Evolutionary conservation across 2,113 vertebrate species (phyloP).

Genomic region (Mobula hypostoma): DNA sequence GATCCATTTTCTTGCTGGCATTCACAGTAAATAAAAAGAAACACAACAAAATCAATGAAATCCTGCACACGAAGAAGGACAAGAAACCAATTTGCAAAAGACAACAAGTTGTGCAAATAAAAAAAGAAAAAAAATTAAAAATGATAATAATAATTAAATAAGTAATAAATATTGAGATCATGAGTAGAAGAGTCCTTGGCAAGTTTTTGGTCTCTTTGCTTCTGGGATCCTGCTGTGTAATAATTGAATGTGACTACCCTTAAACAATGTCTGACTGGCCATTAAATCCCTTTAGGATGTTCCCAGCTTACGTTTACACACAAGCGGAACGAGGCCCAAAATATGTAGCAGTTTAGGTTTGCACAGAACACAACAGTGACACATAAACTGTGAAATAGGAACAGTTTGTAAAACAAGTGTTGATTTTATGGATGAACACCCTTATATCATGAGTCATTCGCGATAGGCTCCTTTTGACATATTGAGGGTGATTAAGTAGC

Average conservation of each 20-base stretch:
- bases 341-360: neutral
- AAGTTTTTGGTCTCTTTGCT: neutral
- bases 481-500: constrained; percentile 36
- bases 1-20: too few species aligned
- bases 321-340: neutral
- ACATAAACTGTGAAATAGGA: constrained; percentile 37
- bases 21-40: too few species aligned
- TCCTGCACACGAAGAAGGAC: too few species aligned
- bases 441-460: constrained; percentile 31
- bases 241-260: neutral
- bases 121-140: too few species aligned
- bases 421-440: constrained; percentile 37
- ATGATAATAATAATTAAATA: too few species aligned
- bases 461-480: constrained; percentile 28
- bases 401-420: constrained; percentile 38
- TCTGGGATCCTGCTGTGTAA: neutral
- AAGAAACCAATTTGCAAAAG: too few species aligned
- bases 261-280: neutral
- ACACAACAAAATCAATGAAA: too few species aligned
- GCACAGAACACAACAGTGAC: neutral
- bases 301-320: neutral
- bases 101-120: too few species aligned
- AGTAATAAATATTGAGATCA: too few species aligned
- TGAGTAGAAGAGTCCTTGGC: too few species aligned
- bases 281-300: neutral